Base-by-base conservation (phyloP, 2,113 vertebrate genomes). In the Pelusios castaneus region DNA sequence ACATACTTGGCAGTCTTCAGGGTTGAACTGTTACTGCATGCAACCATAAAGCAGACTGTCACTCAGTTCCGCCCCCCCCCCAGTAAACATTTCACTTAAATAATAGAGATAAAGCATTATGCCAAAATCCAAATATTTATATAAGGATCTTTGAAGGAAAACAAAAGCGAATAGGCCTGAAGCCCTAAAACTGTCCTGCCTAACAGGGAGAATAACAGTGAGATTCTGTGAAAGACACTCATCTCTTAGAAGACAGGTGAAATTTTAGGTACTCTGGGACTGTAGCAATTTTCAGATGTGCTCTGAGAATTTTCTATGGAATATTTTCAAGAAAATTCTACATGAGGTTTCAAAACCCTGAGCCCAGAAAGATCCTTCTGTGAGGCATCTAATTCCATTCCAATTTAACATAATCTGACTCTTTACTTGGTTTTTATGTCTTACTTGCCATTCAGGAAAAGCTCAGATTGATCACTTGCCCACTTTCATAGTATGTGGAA, bases 81-180 rank as follows among this genome's bases (percentile, higher is more conserved):
- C 82, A 82, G 84, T 88, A 94, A 96, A 94, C 92, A 80, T 96
- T 97, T 97, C 85, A 86, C 73, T 96, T 84, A 80, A 96, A 67
- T 93, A 94, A 95, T 88, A 96, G 96, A 94, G 92, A 93, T 24
- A 91, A 95, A 90, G 16, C 41, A 89, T 49, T 5, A 93, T 92
- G 94, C 94, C 96, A 97, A 96, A 94, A 94, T 96, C 88, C 84
- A 96, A 96, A 97, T 97, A 97, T 96, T 97, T 97, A 96, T 85
- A 94, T 43, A 90, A 88, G 88, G n/a, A 43, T 94, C n/a, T 52
- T 92, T 94, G 34, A 73, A 90, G 95, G 91, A 92, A 75, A 97
- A 94, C 45, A 94, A 91, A 91, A 91, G 92, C 73, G 91, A 95
- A 86, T 27, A 77, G 82, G 77, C 82, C 82, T 92, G 78, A 45